phyloP scores from a whole-genome alignment of 1,140 invertebrate genomes.

The Neodiprion lecontei region DNA sequence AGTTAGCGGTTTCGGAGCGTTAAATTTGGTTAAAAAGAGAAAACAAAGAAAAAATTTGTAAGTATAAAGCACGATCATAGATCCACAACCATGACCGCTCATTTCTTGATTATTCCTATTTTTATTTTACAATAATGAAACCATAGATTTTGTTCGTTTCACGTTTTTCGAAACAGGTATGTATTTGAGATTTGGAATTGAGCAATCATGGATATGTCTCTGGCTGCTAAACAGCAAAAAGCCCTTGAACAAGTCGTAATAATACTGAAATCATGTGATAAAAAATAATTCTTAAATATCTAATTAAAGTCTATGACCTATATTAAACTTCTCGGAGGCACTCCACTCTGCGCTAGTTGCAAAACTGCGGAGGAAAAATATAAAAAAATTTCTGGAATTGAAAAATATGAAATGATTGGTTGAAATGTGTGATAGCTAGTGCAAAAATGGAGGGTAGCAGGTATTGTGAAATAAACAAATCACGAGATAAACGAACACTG shows the following conservation, averaged over 20 bases:
- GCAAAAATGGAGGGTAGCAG: not conserved
- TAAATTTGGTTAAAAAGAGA: conserved; percentile 45
- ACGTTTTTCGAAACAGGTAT: not conserved
- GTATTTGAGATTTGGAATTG: not conserved
- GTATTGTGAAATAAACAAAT: not conserved
- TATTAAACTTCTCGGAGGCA: not conserved
- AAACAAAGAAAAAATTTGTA: conserved; percentile 52
- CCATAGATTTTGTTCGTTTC: not conserved
- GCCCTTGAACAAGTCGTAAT: not conserved
- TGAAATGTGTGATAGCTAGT: not conserved
- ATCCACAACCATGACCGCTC: not conserved
- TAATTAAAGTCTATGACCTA: not conserved
- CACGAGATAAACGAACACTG: not conserved
- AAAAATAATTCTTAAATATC: not conserved
- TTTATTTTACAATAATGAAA: no score
- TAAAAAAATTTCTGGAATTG: not conserved
- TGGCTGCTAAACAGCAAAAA: not conserved
- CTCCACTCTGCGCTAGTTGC: conserved; percentile 3
- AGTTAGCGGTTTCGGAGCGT: conserved; percentile 23
- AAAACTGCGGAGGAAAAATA: not conserved
- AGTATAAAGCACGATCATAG: conserved; percentile 49
- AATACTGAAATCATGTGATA: not conserved
- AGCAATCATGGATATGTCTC: conserved; percentile 5
- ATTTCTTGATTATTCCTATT: not conserved
- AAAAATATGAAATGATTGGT: not conserved